A percentile compares a stretch with the other conserved stretches of the same genome.
Evolutionary conservation across 2,797 vertebrate genomes (phyloP).

Genomic region (Chaenodraco wilsoni): DNA sequence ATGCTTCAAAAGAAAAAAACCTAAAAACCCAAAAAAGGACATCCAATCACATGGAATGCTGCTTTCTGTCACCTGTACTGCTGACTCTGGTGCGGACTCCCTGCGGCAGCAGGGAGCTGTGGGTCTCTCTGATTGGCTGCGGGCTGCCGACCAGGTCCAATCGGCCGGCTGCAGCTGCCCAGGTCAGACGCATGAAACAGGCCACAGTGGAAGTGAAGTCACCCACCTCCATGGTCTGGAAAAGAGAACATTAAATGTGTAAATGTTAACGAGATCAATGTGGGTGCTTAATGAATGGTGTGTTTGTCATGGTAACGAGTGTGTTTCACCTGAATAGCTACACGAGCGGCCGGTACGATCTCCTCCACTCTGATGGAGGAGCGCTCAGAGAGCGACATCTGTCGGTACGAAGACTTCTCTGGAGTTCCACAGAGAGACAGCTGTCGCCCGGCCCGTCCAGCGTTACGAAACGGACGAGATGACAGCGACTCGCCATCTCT

Average conservation of each 20-base stretch:
- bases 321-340: conserved; percentile 92
- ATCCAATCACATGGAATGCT: neutral
- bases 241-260: conserved; percentile 1
- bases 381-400: conserved; percentile 96
- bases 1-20: too few species aligned
- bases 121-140: conserved; percentile 96
- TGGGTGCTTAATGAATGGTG: neutral
- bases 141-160: conserved; percentile 97
- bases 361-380: conserved; percentile 98
- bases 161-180: conserved; percentile 96
- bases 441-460: conserved; percentile 89
- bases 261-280: neutral
- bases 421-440: conserved; percentile 96
- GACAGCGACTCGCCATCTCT: conserved; percentile 94
- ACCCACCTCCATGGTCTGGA: conserved; percentile 95
- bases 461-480: conserved; percentile 95
- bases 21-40: too few species aligned
- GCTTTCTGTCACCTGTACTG: conserved; percentile 90
- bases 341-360: conserved; percentile 96
- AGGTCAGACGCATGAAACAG: conserved; percentile 98
- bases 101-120: conserved; percentile 87
- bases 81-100: conserved; percentile 95
- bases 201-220: conserved; percentile 98
- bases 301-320: neutral
- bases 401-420: conserved; percentile 95